Evolutionary conservation across 2,888 invertebrate genomes (phyloP).

Genomic region (Drosophila acutilabella): DNA sequence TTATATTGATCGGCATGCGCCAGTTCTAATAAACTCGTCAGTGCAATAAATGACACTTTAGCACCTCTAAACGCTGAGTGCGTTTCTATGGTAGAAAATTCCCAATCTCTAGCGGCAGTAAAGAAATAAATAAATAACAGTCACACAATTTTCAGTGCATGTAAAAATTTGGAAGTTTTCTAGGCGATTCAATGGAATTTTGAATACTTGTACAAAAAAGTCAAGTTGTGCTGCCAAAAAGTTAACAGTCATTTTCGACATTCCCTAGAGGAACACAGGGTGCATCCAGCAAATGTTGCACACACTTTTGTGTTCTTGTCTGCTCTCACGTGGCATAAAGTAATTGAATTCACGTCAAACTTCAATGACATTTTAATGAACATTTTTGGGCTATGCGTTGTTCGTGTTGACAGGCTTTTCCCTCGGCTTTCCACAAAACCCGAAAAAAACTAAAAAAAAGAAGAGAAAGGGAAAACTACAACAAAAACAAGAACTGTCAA

Average conservation of each 20-base stretch:
- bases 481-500: constrained; percentile 6
- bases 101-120: background rate
- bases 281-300: constrained; percentile 4
- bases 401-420: constrained; percentile 6
- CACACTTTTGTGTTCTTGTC: constrained; percentile 2
- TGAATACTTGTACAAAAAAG: background rate
- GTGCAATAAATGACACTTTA: constrained; percentile 52
- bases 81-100: constrained; percentile 17
- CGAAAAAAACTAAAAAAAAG: constrained; percentile 33
- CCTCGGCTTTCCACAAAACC: constrained; percentile 4
- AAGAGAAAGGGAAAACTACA: background rate
- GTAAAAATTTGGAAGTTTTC: background rate
- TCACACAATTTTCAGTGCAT: background rate
- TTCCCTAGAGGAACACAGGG: background rate
- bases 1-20: constrained; percentile 17
- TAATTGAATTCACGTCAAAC: constrained; percentile 40
- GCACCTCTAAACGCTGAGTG: constrained; percentile 50
- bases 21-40: constrained; percentile 41
- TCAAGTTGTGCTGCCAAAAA: background rate
- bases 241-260: background rate
- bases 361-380: constrained; percentile 62
- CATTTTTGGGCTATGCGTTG: constrained; percentile 34
- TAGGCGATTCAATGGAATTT: background rate
- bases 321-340: constrained; percentile 15
- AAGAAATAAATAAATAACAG: background rate